These are phyloP conservation scores for Danio jaintianensis DNA, from an alignment of 2,797 vertebrate genomes.

Conservation along the genomic window DNA sequence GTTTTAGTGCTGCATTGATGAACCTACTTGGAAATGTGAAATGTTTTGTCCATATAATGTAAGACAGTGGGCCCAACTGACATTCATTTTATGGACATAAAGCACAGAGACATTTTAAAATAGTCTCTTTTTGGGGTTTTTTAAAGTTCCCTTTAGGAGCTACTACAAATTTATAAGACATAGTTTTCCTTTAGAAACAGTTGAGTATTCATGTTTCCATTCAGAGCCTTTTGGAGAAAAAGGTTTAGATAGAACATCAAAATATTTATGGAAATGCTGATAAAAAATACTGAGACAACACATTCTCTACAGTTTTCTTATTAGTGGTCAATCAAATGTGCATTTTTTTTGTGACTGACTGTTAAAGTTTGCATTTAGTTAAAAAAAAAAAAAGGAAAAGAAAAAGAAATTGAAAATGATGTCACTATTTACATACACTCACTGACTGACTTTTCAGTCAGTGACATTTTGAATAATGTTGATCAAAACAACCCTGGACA, in stretches of 20 bases:
- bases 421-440: no score
- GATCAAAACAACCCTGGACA: neutral
- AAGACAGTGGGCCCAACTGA: neutral
- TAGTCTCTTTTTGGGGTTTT: neutral
- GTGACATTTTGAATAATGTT: neutral
- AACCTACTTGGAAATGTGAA: neutral
- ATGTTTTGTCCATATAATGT: neutral
- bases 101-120: neutral
- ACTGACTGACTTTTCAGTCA: no score
- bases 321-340: neutral
- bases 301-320: neutral
- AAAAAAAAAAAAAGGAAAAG: neutral
- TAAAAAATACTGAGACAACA: no score
- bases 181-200: no score
- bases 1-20: no score
- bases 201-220: no score
- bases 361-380: neutral
- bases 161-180: no score
- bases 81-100: neutral
- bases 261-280: no score
- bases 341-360: neutral
- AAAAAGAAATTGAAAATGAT: no score
- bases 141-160: no score
- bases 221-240: no score
- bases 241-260: no score